Base-by-base conservation (phyloP, 2,888 invertebrate genomes). In the Cephus rjabovi region DNA sequence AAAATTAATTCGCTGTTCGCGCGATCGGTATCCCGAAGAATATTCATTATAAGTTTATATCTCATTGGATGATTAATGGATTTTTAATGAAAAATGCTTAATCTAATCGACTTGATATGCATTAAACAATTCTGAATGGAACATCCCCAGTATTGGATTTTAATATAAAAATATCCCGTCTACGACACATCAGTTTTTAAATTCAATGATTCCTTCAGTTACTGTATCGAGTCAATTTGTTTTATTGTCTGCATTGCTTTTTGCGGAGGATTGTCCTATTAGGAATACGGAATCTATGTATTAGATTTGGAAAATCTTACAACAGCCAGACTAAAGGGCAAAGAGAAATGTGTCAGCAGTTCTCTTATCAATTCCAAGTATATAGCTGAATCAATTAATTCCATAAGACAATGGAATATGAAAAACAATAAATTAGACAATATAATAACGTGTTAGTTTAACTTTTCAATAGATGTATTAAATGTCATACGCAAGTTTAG, bases 231-330 rank as follows among this genome's bases (percentile, higher is more conserved):
- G 85, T 84, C 76, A 85, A 81, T 86, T 82, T 80, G 82, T 87
- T 82, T 91, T 90, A 91, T 91, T 91, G 90, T 91, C 91, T 89
- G 89, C 84, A 90, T 89, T 90, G 87, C 88, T 90, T 89, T 83
- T 86, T 86, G 83, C 83, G 85, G 84, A 89, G 87, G 87, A 90
- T 90, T 90, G 89, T 90, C 89, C 84, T 56, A 23, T 56, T 56
- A 56, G 56, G 56, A 56, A 56, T 56, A 56, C 23, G 56, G 56
- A 56, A 6, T 23, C 56, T 56, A 23, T 9, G 56, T 9, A 56
- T 56, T 56, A 56, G 56, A 56, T 56, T 56, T 56, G 9, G 2
- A 23, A 56, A 56, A 56, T 56, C 56, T 56, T 56, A 56, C 9
- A 56, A 23, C 56, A 56, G 23, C 56, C 56, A 56, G 56, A 23